A percentile compares a stretch with the other conserved stretches of the same genome.
These are phyloP conservation scores for Stegostoma tigrinum DNA, from an alignment of 2,113 vertebrate genomes.

Conservation along the genomic window DNA sequence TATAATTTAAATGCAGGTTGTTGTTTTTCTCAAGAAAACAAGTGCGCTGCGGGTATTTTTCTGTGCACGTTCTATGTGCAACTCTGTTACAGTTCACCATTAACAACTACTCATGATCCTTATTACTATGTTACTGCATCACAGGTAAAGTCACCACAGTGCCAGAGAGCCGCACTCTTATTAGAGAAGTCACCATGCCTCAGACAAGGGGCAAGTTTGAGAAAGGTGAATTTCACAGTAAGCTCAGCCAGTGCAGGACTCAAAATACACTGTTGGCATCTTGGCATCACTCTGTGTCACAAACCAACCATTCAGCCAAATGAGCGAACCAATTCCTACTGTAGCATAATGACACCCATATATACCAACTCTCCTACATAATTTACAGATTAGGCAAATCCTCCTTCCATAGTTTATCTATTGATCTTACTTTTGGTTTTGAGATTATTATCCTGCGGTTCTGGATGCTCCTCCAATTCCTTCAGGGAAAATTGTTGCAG, in stretches of 20 bases:
- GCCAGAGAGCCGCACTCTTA: too few relatives aligned
- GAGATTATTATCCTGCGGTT: slow-evolving; percentile 58
- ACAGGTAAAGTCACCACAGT: too few relatives aligned
- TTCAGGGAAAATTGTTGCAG: slow-evolving; percentile 71
- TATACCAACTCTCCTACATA: background rate
- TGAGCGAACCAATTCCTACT: too few relatives aligned
- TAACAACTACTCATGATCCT: too few relatives aligned
- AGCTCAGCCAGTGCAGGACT: too few relatives aligned
- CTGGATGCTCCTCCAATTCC: slow-evolving; percentile 52
- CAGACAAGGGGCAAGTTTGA: too few relatives aligned
- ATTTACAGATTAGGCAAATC: background rate
- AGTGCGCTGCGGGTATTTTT: background rate
- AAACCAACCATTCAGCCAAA: too few relatives aligned
- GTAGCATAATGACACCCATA: background rate
- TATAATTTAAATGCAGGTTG: background rate
- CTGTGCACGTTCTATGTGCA: background rate
- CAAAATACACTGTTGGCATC: too few relatives aligned
- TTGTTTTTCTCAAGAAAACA: background rate
- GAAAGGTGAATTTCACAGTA: too few relatives aligned
- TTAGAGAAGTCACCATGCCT: too few relatives aligned
- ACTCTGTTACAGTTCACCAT: background rate
- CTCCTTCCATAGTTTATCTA: background rate
- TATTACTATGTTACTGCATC: background rate
- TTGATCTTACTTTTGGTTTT: slow-evolving; percentile 52
- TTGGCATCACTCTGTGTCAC: too few relatives aligned